Evolutionary conservation across 2,113 vertebrate species (phyloP).

Genomic region (Struthio camelus): DNA sequence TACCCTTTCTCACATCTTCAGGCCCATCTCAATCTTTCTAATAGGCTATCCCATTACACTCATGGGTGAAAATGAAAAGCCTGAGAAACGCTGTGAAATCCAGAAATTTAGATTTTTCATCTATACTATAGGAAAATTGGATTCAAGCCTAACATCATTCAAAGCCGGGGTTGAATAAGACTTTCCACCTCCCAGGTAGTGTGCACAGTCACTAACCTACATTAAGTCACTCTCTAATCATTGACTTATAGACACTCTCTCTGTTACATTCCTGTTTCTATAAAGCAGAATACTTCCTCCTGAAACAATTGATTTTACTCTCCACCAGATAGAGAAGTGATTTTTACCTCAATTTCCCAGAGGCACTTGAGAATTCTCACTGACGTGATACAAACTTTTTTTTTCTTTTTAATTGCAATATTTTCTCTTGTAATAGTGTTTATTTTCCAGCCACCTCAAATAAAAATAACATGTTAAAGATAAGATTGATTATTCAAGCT

Average conservation of each 20-base stretch:
- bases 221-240: neutral
- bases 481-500: neutral
- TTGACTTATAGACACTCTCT: neutral
- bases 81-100: neutral
- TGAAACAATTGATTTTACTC: neutral
- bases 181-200: neutral
- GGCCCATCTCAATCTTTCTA: fast-evolving
- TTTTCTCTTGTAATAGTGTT: neutral
- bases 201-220: neutral
- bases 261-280: neutral
- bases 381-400: neutral
- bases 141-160: neutral
- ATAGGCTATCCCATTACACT: neutral
- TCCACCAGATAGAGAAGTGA: neutral
- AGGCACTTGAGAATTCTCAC: neutral
- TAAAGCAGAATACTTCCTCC: neutral
- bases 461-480: neutral
- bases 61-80: neutral
- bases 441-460: neutral
- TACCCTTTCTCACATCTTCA: neutral
- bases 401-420: neutral
- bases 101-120: neutral
- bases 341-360: neutral
- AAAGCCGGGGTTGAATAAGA: neutral
- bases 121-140: neutral